A percentile compares a stretch with the other conserved stretches of the same genome.
Evolutionary conservation across 2,888 invertebrate species (phyloP).

Genomic region (Allolobophora icterica): DNA sequence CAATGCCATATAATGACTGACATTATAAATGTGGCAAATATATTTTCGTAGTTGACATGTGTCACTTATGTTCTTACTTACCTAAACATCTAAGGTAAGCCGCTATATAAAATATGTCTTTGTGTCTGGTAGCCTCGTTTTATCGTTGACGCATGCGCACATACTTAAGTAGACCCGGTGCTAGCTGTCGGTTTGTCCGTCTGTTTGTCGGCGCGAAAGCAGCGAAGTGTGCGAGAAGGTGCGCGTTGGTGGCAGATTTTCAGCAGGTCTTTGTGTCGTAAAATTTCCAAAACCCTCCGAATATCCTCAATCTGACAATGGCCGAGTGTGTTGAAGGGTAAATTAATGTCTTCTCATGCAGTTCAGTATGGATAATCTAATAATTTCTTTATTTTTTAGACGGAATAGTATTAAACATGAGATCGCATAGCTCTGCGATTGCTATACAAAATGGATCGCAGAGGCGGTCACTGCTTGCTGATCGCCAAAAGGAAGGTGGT

Average conservation of each 20-base stretch:
- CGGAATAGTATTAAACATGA: not conserved
- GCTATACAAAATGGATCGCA: not conserved
- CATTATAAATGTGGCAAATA: too few species aligned
- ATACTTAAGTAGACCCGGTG: not conserved
- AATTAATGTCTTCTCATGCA: slow-evolving; percentile 7
- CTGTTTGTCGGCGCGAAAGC: not conserved
- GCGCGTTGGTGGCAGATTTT: not conserved
- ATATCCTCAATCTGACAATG: not conserved
- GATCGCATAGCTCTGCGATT: not conserved
- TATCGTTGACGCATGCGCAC: not conserved
- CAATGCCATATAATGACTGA: too few species aligned
- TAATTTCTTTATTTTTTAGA: not conserved
- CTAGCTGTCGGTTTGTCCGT: not conserved
- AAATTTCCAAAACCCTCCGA: not conserved
- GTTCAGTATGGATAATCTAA: not conserved
- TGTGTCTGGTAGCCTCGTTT: slow-evolving; percentile 1
- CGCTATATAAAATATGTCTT: slow-evolving; percentile 14
- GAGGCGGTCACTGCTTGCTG: not conserved
- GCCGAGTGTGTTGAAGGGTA: slow-evolving; percentile 9
- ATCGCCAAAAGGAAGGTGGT: not conserved
- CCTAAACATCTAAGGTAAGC: not conserved
- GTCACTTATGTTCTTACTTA: not conserved
- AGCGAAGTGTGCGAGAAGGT: not conserved
- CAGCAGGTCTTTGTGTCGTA: not conserved
- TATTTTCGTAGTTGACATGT: too few species aligned